phyloP scores from a whole-genome alignment of 2,113 vertebrate genomes.

The Orcinus orca region DNA sequence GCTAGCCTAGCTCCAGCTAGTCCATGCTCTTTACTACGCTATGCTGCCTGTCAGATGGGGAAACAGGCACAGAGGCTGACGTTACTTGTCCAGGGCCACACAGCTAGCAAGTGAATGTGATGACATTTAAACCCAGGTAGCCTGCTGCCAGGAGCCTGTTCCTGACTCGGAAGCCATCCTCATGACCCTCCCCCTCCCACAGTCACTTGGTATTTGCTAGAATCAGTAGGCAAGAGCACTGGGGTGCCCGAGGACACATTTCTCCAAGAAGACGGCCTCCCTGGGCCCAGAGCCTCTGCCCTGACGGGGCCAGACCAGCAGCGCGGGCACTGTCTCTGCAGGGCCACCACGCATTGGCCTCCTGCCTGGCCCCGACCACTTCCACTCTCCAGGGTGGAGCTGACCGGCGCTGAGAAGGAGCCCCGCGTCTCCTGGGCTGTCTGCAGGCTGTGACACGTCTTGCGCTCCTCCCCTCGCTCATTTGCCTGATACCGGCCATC shows the following conservation, averaged over 20 bases:
- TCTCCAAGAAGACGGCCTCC: background rate
- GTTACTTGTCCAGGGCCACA: background rate
- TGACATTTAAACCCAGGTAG: background rate
- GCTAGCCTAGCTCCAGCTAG: background rate
- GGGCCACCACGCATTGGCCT: background rate
- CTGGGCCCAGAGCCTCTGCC: background rate
- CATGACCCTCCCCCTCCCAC: background rate
- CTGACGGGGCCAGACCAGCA: background rate
- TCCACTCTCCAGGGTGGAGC: background rate
- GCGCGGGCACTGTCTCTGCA: fast-evolving
- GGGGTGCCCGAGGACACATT: background rate
- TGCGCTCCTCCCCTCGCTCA: background rate
- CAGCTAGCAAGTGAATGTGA: background rate
- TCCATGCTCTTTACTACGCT: background rate
- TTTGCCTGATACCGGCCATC: background rate
- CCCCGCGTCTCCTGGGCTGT: background rate
- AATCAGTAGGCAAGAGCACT: background rate
- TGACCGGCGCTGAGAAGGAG: background rate
- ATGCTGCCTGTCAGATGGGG: background rate
- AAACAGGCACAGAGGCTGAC: background rate
- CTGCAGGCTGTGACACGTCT: background rate
- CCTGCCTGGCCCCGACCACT: fast-evolving
- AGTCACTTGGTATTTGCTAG: background rate
- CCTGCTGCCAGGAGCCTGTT: background rate
- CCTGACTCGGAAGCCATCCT: background rate